Evolutionary conservation across 2,113 vertebrate species (phyloP).

Genomic region (Tretioscincus oriximinensis): DNA sequence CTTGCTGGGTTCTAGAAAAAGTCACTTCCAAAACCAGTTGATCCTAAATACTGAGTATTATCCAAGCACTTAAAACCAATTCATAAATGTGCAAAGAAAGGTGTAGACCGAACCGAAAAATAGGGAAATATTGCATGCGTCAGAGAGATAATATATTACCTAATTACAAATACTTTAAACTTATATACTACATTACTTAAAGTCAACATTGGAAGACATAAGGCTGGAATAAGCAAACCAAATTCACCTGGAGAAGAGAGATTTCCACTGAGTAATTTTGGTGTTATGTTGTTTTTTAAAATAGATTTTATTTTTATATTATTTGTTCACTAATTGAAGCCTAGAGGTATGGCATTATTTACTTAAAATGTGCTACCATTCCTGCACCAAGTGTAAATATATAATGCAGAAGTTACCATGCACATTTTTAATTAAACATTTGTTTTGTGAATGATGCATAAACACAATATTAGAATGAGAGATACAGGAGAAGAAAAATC

Average conservation of each 20-base stretch:
- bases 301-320: not conserved
- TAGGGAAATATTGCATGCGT: not conserved
- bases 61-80: not conserved
- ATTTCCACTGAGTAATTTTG: not conserved
- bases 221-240: not conserved
- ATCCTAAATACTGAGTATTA: not conserved
- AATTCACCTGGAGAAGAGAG: conserved; percentile 15
- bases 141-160: not conserved
- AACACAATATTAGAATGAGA: conserved; percentile 33
- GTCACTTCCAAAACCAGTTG: not conserved
- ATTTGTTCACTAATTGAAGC: too few species aligned
- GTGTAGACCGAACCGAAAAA: not conserved
- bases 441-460: conserved; percentile 26
- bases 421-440: conserved; percentile 51
- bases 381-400: conserved; percentile 25
- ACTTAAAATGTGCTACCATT: not conserved
- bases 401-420: conserved; percentile 29
- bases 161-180: not conserved
- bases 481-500: not conserved
- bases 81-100: not conserved
- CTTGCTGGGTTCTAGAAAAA: too few species aligned
- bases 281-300: not conserved
- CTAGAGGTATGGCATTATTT: too few species aligned
- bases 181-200: not conserved
- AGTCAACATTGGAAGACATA: not conserved